phyloP scores from a whole-genome alignment of 2,888 invertebrate genomes.

The Elegia similella region DNA sequence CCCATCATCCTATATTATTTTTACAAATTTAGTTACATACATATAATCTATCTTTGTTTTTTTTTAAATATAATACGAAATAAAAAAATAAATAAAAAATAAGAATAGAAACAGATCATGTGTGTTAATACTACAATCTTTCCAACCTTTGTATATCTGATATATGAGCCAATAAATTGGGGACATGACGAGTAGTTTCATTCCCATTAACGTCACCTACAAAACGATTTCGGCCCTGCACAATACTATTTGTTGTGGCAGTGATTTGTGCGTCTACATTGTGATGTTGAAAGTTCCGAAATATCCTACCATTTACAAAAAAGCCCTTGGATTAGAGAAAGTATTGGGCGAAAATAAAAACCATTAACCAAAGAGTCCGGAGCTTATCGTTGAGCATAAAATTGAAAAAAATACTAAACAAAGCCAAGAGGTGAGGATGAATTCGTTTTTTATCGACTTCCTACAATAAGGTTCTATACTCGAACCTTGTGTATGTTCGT shows the following conservation, averaged over 20 bases:
- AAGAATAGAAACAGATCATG: no score
- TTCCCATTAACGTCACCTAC: slow-evolving; percentile 70
- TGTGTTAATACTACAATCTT: no score
- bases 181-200: slow-evolving; percentile 65
- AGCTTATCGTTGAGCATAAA: background rate
- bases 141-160: slow-evolving; percentile 30
- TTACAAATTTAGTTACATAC: no score
- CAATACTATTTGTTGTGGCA: slow-evolving; percentile 60
- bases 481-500: no score
- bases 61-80: no score
- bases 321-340: background rate
- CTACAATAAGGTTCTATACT: no score
- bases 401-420: background rate
- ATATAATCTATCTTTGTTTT: no score
- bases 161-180: slow-evolving; percentile 65
- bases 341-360: background rate
- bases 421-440: no score
- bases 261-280: slow-evolving; percentile 60
- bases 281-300: slow-evolving; percentile 47
- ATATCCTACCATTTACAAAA: slow-evolving; percentile 40
- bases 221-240: slow-evolving; percentile 56
- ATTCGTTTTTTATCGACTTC: no score
- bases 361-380: background rate
- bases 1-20: no score
- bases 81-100: no score